Evolutionary conservation across 2,113 vertebrate genomes (phyloP), one percentile per base, ranked within the genome.

Genomic region (Choloepus hoffmanni): DNA sequence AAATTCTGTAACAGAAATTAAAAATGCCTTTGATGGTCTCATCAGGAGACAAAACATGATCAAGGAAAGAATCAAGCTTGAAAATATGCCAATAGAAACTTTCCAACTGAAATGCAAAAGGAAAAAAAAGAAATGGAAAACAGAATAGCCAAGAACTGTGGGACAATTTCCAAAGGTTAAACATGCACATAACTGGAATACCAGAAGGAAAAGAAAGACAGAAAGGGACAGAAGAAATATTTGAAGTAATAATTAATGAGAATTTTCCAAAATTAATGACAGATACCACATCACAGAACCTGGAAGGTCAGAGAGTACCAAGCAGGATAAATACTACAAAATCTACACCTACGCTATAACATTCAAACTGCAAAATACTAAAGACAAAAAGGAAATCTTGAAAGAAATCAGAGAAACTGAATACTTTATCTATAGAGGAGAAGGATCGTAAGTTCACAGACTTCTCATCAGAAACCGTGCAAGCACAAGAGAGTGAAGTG

Each of bases 211-310:
- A 83, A 70, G 43, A 45, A 68, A 76, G 4, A 12, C 30, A 83
- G 67, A 58, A 76, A 12, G 67, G 13, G 50, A 7, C 13, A 90
- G 55, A 79, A 76, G 55, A 70, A 83, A 68, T n/a, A n/a, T 43
- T 72, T 74, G 77, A 68, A 21, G 23, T 26, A 68, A 76, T 55
- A 62, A 50, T 65, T 45, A 45, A 30, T 14, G 28, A 48, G 67
- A 90, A 68, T 62, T 90, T 90, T 70, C 40, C 26, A 62, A 89
- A 89, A 79, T 89, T 53, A 89, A 88, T 45, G 36, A 87, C 55
- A 36, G 28, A 48, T 5, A 79, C 36, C 15, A 87, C 79, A 78
- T 40, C 73, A 79, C 24, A 86, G 63, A 8, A 16, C 10, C 45
- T 36, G 58, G 48, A 83, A 28, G 18, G 28, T 58, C 36, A n/a